Evolutionary conservation across 2,888 invertebrate species (phyloP).

Genomic region (Anorthoa munda): DNA sequence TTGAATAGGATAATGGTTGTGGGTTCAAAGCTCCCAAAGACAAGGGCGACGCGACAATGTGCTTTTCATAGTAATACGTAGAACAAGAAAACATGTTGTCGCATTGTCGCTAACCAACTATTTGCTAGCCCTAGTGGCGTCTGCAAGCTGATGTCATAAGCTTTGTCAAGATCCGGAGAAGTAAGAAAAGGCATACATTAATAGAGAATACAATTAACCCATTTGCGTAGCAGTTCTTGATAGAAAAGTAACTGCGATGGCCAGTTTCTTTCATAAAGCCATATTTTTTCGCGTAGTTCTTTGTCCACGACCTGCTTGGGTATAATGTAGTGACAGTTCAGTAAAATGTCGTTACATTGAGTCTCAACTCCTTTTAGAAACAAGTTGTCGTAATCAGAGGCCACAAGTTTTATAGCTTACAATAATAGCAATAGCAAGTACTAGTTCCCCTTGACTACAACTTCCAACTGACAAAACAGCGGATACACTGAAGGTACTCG

Average conservation of each 20-base stretch:
- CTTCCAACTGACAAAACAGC: slow-evolving; percentile 19
- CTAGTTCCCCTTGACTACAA: slow-evolving; percentile 25
- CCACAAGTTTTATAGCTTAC: neutral
- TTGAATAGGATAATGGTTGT: neutral
- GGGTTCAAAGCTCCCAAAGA: neutral
- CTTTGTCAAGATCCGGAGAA: neutral
- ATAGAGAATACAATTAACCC: neutral
- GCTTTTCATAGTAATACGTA: too few relatives aligned
- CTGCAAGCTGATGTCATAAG: neutral
- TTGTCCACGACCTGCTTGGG: neutral
- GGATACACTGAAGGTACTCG: neutral
- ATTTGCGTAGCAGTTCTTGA: neutral
- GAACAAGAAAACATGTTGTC: too few relatives aligned
- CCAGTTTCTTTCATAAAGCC: neutral
- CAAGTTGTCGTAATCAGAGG: slow-evolving; percentile 6
- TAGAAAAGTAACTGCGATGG: neutral
- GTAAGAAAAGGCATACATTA: neutral
- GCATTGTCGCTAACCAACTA: too few relatives aligned
- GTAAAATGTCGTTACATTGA: slow-evolving; percentile 4
- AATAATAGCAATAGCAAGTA: slow-evolving; percentile 32
- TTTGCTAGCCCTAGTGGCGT: neutral
- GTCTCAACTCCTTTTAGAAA: slow-evolving; percentile 3
- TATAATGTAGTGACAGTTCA: neutral
- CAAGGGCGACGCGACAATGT: too few relatives aligned
- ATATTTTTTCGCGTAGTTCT: neutral